These are phyloP conservation scores for Eupithecia vulgata DNA, from an alignment of 2,888 invertebrate genomes.

Conservation along the genomic window DNA sequence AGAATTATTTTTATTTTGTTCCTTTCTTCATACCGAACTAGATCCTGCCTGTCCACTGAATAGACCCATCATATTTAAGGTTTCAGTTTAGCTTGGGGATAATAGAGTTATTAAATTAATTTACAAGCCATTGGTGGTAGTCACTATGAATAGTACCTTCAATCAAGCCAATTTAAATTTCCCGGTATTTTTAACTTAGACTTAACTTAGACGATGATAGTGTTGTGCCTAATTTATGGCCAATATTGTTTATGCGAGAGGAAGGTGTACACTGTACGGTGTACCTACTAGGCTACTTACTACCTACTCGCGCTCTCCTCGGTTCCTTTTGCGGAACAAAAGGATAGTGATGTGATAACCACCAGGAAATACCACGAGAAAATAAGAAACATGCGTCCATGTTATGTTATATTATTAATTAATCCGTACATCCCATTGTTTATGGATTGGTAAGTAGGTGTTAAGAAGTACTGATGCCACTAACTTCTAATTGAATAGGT, in stretches of 20 bases:
- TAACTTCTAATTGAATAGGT: too few species aligned
- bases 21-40: neutral
- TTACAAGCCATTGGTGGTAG: too few species aligned
- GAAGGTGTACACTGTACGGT: too few species aligned
- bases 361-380: neutral
- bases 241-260: neutral
- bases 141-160: neutral
- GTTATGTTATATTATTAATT: neutral
- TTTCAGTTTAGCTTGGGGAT: neutral
- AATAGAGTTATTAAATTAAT: neutral
- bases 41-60: neutral
- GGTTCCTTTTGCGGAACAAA: neutral
- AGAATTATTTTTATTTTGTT: neutral
- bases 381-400: neutral
- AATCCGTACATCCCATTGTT: neutral
- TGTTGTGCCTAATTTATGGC: neutral
- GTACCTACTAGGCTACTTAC: too few species aligned
- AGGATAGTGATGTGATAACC: neutral
- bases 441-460: neutral
- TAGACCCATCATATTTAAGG: neutral
- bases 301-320: neutral
- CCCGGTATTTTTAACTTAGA: neutral
- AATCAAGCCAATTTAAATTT: neutral
- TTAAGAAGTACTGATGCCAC: too few species aligned
- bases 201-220: neutral